Evolutionary conservation across 2,797 vertebrate genomes (phyloP), one percentile per base, ranked within the genome.

Genomic region (Spinus pinus): DNA sequence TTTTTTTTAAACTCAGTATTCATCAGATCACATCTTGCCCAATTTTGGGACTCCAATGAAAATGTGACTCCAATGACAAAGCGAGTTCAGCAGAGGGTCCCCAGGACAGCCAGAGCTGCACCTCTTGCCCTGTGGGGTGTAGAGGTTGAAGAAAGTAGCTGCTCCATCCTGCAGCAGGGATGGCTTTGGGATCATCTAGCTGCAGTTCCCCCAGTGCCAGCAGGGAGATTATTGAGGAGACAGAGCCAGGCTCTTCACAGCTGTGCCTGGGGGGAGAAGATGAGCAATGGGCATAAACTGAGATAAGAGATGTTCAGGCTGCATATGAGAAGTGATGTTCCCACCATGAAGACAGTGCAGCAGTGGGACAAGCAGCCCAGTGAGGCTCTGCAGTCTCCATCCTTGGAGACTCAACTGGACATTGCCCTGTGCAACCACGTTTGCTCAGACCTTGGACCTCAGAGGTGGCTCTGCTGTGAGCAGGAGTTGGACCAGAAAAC

Each of bases 341-440:
- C 51, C 49, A 44, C 9, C 6, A 18, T 5, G 9, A 86, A 54
- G 44, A 56, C 20, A 90, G 44, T 8, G 14, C 37, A 67, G 62
- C 15, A 81, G 37, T 10, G 31, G 49, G 65, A 71, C 31, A 49
- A 31, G 49, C 11, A 49, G 28, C 25, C 21, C 42, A 27, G n/a
- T 49, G 19, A 86, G 12, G 12, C 17, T 56, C 19, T 69, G 24
- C 1, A 5, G 3, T 19, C 35, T 85, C 39, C 5, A 3, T 6
- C 23, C 14, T 47, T 64, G 61, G 21, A 67, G 8, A 60, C 2
- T 1, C 19, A 60, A 11, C 6, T 33, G 57, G 27, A 46, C 31
- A 81, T 42, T 1, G 1, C 2, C 22, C 51, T 54, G n/a, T 1
- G 3, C 22, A 80, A 21, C 9, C 6, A 31, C 0, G 0, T 35